Percentiles rank a stretch among this genome's conserved stretches.
phyloP scores from a whole-genome alignment of 2,113 vertebrate species.

The Aegypius monachus region DNA sequence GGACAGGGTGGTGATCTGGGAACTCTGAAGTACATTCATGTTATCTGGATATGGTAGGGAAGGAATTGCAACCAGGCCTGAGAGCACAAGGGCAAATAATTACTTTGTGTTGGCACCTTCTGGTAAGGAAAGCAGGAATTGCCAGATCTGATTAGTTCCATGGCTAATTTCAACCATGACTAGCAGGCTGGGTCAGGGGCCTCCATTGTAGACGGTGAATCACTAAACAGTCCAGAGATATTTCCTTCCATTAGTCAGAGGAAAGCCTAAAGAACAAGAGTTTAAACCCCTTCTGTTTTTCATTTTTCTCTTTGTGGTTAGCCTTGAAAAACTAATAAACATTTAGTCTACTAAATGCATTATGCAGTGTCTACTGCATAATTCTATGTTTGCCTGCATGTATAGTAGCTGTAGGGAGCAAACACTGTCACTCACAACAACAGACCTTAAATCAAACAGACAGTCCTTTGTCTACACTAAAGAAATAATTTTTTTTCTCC shows the following conservation, averaged over 20 bases:
- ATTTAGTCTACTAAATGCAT: too few species aligned
- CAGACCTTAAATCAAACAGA: background rate
- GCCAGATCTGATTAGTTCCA: background rate
- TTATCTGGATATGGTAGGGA: background rate
- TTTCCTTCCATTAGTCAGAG: background rate
- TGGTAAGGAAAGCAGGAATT: background rate
- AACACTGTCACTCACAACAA: background rate
- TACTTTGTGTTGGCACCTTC: background rate
- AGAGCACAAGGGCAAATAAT: background rate
- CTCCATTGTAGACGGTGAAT: background rate
- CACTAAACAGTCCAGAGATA: background rate
- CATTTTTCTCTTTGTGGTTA: constrained; percentile 34
- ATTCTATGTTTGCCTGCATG: background rate
- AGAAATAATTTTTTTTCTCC: background rate
- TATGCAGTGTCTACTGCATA: background rate
- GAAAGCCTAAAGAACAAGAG: background rate
- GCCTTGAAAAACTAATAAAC: constrained; percentile 41
- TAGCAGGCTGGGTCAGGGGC: background rate
- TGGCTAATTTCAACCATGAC: background rate
- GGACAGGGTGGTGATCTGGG: background rate
- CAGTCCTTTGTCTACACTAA: background rate
- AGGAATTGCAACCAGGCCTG: background rate
- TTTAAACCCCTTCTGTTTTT: constrained; percentile 11
- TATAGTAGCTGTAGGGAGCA: background rate
- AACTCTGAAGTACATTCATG: background rate